Base-by-base conservation (phyloP, 2,113 vertebrate species). In the Hystrix brachyura region DNA sequence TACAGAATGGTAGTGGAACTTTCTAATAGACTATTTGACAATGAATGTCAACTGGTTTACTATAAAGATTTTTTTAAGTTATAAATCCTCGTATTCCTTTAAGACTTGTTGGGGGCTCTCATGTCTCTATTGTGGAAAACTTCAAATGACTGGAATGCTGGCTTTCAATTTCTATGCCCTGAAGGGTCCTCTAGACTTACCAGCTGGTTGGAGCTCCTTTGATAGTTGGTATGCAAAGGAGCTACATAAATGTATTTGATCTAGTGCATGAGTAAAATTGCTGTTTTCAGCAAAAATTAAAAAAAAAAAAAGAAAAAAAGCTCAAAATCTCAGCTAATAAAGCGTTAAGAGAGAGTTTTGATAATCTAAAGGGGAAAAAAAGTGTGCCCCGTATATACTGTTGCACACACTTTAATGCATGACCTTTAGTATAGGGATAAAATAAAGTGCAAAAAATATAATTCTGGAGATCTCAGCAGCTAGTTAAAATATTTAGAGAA, bases 401-500 rank as follows among this genome's bases (percentile, higher is more conserved):
- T 62, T 94, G 55, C 71, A 87, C 83, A 96, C 81, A 96, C 34
- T 90, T 95, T 89, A 95, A 87, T 97, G 93, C 95, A 97, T 98
- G 97, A 78, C 29, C 93, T 94, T 97, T 97, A 96, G 91, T 89
- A 81, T 96, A 97, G 78, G 53, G 86, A 85, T 96, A 79, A 95
- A 94, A 79, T 95, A 94, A 95, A 78, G 80, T 93, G 64, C 87
- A 94, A 96, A 95, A 90, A 95, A 90, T 38, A 53, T 72, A 80
- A 93, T 95, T 92, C 55, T 90, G 90, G 84, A 91, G 48, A 51
- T 94, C 62, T 98, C 78, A 94, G 80, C 86, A 96, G 90, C 92
- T 97, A 84, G 74, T 90, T 93, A 95, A 95, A 94, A 87, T 94
- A 97, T 87, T 96, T 96, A 95, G 64, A 95, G 65, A 94, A 95